Percentiles rank a stretch among this genome's conserved stretches.
phyloP scores from a whole-genome alignment of 2,888 invertebrate species.

The Electrophaes corylata region DNA sequence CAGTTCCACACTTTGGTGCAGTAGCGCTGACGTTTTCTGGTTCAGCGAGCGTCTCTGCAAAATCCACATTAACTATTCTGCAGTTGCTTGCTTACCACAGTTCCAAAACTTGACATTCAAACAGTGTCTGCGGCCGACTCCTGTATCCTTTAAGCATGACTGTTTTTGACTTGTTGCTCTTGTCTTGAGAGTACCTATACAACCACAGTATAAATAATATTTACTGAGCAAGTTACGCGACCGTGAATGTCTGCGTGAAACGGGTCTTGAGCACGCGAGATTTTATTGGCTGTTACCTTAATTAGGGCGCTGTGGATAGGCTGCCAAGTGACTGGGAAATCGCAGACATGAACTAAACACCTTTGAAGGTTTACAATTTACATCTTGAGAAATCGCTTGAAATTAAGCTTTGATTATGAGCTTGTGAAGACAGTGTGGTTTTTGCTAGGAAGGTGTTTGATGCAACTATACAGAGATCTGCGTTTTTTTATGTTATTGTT shows the following conservation, averaged over 20 bases:
- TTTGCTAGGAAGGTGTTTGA: neutral
- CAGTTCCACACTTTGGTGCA: neutral
- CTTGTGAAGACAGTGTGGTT: neutral
- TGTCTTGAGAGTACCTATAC: conserved; percentile 44
- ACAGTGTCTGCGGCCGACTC: conserved; percentile 23
- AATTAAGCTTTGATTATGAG: neutral
- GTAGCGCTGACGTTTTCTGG: neutral
- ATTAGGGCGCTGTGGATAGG: conserved; percentile 51
- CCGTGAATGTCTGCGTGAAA: conserved; percentile 57
- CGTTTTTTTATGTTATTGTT: neutral
- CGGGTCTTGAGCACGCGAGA: conserved; percentile 64
- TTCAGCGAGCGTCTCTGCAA: neutral
- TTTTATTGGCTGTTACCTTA: conserved; percentile 65
- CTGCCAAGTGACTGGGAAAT: conserved; percentile 25
- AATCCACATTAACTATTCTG: conserved; percentile 18
- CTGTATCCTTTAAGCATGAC: conserved; percentile 20
- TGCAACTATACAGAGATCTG: neutral
- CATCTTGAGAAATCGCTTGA: neutral
- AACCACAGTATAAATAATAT: conserved; percentile 26
- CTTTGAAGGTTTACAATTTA: conserved; percentile 9
- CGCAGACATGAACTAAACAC: conserved; percentile 6
- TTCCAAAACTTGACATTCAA: conserved; percentile 25
- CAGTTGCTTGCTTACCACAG: conserved; percentile 2
- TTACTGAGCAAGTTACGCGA: conserved; percentile 44
- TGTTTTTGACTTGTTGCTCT: conserved; percentile 56